Percentiles rank a stretch among this genome's conserved stretches.
These are phyloP conservation scores for Aulostomus chinensis DNA, from an alignment of 2,797 vertebrate genomes.

Conservation along the genomic window DNA sequence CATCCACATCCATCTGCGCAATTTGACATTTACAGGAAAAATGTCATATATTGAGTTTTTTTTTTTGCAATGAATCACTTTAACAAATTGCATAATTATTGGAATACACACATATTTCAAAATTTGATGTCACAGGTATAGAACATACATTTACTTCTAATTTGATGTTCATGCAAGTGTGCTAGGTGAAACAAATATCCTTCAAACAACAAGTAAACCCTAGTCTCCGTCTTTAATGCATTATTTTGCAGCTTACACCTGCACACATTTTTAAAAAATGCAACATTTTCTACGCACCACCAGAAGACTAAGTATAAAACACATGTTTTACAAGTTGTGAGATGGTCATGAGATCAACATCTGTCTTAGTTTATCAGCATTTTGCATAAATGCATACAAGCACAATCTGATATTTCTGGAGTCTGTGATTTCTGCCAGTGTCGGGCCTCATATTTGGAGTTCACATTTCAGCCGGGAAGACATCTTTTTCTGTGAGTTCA, in stretches of 20 bases:
- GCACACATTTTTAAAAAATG: conserved; percentile 19
- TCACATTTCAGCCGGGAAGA: conserved; percentile 19
- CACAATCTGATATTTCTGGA: background rate
- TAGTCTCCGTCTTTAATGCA: no score
- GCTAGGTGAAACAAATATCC: background rate
- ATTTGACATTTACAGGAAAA: conserved; percentile 63
- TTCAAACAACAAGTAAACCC: no score
- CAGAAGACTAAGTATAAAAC: conserved; percentile 18
- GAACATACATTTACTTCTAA: conserved; percentile 52
- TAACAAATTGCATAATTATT: conserved; percentile 82
- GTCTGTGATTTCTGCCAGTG: background rate
- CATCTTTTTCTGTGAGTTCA: no score
- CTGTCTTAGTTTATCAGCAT: no score
- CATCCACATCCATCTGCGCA: conserved; percentile 62
- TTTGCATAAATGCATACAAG: conserved; percentile 21
- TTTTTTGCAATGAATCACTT: conserved; percentile 64
- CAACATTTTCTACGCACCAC: conserved; percentile 15
- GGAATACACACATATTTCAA: conserved; percentile 59
- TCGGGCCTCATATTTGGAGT: background rate
- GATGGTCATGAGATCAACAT: conserved; percentile 3
- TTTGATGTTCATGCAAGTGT: conserved; percentile 65
- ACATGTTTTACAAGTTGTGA: background rate
- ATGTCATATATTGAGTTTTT: conserved; percentile 51
- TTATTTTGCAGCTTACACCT: background rate
- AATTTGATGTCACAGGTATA: conserved; percentile 51